phyloP scores from a whole-genome alignment of 2,113 vertebrate species.

The Oncorhynchus gorbuscha region DNA sequence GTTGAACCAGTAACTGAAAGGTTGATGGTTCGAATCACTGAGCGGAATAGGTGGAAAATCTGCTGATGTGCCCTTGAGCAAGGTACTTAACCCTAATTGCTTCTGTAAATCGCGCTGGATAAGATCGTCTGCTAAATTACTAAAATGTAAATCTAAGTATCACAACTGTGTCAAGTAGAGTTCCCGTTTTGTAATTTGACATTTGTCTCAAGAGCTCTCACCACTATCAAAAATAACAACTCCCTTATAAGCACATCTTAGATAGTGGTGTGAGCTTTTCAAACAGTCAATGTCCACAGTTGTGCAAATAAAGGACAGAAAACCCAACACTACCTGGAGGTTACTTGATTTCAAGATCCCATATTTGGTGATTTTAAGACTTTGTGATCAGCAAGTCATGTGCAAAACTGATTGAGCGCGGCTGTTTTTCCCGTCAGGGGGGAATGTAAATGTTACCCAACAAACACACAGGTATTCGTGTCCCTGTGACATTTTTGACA shows the following conservation, averaged over 20 bases:
- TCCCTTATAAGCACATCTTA: constrained; percentile 50
- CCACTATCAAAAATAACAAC: constrained; percentile 13
- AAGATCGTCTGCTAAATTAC: not conserved
- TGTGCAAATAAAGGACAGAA: constrained; percentile 60
- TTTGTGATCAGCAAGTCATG: constrained; percentile 16
- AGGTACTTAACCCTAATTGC: too few species aligned
- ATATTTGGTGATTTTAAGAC: constrained; percentile 70
- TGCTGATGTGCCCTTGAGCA: too few species aligned
- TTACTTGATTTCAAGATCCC: constrained; percentile 54
- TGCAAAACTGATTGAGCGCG: not conserved
- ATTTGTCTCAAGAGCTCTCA: constrained; percentile 23
- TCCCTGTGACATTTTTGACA: constrained; percentile 33
- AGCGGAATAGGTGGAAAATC: too few species aligned
- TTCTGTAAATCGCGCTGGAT: too few species aligned
- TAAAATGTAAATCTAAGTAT: not conserved
- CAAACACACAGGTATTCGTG: constrained; percentile 16
- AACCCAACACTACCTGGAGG: constrained; percentile 16
- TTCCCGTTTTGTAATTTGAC: constrained; percentile 26
- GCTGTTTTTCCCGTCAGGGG: constrained; percentile 12
- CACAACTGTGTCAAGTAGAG: constrained; percentile 8
- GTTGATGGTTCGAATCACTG: too few species aligned
- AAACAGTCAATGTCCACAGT: constrained; percentile 71
- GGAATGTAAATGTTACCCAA: constrained; percentile 28
- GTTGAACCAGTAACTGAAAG: too few species aligned
- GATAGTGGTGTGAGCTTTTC: constrained; percentile 56